Percentiles rank a stretch among this genome's conserved stretches.
These are phyloP conservation scores for Griposia aprilina DNA, from an alignment of 2,888 invertebrate genomes.

Conservation along the genomic window DNA sequence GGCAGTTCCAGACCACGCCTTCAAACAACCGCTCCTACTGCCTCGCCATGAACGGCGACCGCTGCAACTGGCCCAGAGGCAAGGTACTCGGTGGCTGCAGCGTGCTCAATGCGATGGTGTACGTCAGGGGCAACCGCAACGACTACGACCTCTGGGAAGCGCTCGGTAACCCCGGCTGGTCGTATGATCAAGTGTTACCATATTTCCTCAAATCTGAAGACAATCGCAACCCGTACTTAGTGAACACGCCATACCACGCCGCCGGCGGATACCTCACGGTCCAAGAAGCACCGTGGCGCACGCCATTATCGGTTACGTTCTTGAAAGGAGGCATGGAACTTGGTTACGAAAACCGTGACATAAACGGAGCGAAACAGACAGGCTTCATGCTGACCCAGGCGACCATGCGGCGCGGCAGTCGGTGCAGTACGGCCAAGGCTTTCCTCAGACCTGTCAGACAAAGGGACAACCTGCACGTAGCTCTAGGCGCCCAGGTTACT, in stretches of 20 bases:
- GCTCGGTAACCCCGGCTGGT: constrained; percentile 96
- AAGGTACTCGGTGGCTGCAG: constrained; percentile 97
- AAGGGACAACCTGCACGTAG: constrained; percentile 94
- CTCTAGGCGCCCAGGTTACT: constrained; percentile 94
- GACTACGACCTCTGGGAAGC: constrained; percentile 97
- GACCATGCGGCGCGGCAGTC: constrained; percentile 95
- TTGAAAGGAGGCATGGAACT: constrained; percentile 95
- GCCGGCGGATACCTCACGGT: constrained; percentile 96
- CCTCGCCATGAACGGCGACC: constrained; percentile 95
- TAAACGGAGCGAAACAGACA: constrained; percentile 95
- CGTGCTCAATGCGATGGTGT: constrained; percentile 97
- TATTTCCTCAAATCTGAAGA: constrained; percentile 97
- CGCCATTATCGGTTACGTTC: constrained; percentile 95
- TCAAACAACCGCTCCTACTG: constrained; percentile 95
- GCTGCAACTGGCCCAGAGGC: constrained; percentile 98
- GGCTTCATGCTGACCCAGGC: constrained; percentile 97
- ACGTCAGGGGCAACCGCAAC: constrained; percentile 95
- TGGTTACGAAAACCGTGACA: constrained; percentile 95
- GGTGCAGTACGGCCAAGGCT: constrained; percentile 97
- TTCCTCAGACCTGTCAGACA: constrained; percentile 95
- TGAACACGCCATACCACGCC: constrained; percentile 93
- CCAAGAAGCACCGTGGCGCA: constrained; percentile 96
- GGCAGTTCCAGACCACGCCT: constrained; percentile 97
- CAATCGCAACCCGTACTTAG: constrained; percentile 95
- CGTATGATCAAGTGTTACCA: constrained; percentile 94